Percentiles rank a stretch among this genome's conserved stretches.
phyloP scores from a whole-genome alignment of 2,797 vertebrate species.

The Syngnathus acus region DNA sequence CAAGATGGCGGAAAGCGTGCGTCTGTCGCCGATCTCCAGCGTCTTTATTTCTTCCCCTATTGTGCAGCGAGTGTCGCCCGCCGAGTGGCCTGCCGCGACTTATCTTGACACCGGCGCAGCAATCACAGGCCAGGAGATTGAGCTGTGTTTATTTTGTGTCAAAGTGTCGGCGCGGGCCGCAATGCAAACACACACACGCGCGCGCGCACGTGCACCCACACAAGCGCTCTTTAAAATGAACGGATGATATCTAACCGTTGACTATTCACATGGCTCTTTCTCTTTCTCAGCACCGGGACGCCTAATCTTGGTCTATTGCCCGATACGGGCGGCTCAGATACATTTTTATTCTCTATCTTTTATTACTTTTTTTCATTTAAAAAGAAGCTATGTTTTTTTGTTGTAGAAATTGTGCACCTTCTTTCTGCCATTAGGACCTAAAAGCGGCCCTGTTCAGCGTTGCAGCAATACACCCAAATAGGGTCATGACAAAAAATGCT shows the following conservation, averaged over 20 bases:
- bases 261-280: slow-evolving; percentile 54
- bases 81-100: slow-evolving; percentile 44
- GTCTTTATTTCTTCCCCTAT: slow-evolving; percentile 34
- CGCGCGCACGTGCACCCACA: slow-evolving; percentile 16
- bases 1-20: background rate
- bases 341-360: slow-evolving; percentile 62
- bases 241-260: slow-evolving; percentile 69
- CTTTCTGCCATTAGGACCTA: slow-evolving; percentile 6
- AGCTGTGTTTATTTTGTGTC: slow-evolving; percentile 71
- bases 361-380: slow-evolving; percentile 50
- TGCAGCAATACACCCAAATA: background rate
- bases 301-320: slow-evolving; percentile 57
- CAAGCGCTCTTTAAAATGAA: slow-evolving; percentile 65
- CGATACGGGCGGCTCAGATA: slow-evolving; percentile 59
- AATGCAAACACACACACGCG: slow-evolving; percentile 26
- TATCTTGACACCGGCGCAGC: slow-evolving; percentile 72
- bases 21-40: background rate
- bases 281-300: slow-evolving; percentile 45
- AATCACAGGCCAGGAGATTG: slow-evolving; percentile 65
- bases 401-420: background rate
- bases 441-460: background rate
- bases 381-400: slow-evolving; percentile 31
- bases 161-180: slow-evolving; percentile 57
- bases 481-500: background rate
- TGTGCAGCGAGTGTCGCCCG: slow-evolving; percentile 41